Evolutionary conservation across 2,113 vertebrate species (phyloP).

Genomic region (Crotalus horridus): DNA sequence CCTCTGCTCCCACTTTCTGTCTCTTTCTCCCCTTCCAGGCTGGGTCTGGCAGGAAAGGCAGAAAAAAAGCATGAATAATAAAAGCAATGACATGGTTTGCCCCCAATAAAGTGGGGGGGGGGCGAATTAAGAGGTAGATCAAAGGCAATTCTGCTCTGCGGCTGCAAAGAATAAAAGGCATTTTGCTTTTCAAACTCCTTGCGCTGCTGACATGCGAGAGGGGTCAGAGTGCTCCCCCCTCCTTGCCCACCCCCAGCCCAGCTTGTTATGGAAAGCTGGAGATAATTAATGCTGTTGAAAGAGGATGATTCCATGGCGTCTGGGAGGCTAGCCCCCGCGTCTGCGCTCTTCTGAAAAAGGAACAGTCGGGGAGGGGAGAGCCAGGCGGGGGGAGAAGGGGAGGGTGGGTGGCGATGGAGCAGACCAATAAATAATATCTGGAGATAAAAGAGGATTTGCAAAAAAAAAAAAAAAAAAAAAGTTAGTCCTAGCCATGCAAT

Average conservation of each 20-base stretch:
- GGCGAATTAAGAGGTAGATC: constrained; percentile 46
- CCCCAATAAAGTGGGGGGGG: background rate
- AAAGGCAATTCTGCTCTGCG: constrained; percentile 64
- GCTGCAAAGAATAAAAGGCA: constrained; percentile 74
- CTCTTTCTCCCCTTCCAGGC: background rate
- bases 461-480: background rate
- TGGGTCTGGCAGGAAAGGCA: background rate
- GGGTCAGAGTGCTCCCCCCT: constrained; percentile 67
- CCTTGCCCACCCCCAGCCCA: background rate
- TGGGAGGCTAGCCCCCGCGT: constrained; percentile 74
- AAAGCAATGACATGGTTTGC: background rate
- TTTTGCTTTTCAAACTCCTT: constrained; percentile 62
- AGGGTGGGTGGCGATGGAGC: constrained; percentile 59
- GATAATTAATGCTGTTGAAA: constrained; percentile 86
- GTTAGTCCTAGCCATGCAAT: background rate
- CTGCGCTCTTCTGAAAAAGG: constrained; percentile 75
- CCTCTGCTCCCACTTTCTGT: background rate
- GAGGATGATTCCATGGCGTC: constrained; percentile 76
- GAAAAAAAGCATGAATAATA: background rate
- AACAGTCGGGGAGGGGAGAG: constrained; percentile 25
- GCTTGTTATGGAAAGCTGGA: constrained; percentile 76
- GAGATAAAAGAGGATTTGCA: constrained; percentile 51
- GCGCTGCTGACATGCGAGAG: constrained; percentile 72
- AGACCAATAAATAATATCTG: constrained; percentile 68
- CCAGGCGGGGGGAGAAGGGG: constrained; percentile 24